Percentiles rank a stretch among this genome's conserved stretches.
These are phyloP conservation scores for Periphyllus acericola DNA, from an alignment of 2,888 invertebrate genomes.

Conservation along the genomic window DNA sequence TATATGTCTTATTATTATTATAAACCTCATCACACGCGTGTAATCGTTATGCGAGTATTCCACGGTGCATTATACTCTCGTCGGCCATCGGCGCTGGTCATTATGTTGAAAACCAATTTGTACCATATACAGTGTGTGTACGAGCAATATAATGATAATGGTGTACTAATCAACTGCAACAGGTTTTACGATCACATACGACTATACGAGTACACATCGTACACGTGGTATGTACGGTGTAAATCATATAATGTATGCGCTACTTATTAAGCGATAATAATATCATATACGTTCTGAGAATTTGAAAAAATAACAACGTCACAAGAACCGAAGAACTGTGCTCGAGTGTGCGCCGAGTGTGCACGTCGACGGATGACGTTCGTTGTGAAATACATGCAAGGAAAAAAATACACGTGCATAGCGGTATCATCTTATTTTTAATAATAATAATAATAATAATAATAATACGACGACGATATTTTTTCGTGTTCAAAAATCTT, in stretches of 20 bases:
- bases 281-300: background rate
- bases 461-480: background rate
- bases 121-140: background rate
- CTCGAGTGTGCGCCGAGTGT: background rate
- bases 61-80: background rate
- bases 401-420: background rate
- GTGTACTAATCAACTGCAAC: background rate
- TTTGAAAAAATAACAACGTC: background rate
- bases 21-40: background rate
- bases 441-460: too few relatives aligned
- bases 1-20: background rate
- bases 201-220: too few relatives aligned
- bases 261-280: background rate
- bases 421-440: too few relatives aligned
- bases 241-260: too few relatives aligned
- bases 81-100: conserved; percentile 17
- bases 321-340: background rate
- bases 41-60: background rate
- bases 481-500: background rate
- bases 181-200: background rate
- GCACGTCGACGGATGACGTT: background rate
- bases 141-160: background rate
- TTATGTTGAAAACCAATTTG: conserved; percentile 17
- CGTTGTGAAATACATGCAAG: background rate
- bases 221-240: background rate